These are phyloP conservation scores for Cremastinae sp. DNA, from an alignment of 2,888 invertebrate species.

Conservation along the genomic window DNA sequence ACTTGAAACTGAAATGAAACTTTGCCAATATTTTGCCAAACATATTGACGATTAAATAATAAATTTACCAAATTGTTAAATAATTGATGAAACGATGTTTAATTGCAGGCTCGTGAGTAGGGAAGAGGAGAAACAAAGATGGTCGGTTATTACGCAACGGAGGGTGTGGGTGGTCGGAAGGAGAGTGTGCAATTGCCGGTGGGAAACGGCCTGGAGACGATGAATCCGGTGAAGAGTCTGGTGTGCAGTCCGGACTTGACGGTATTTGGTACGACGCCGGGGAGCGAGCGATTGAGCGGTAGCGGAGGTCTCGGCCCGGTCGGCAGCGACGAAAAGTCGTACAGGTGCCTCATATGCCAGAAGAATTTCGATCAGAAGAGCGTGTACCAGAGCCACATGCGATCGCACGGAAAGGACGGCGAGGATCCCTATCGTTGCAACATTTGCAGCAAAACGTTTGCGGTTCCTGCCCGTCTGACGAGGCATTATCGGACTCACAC, in stretches of 20 bases:
- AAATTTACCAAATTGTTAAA: no score
- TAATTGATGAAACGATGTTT: no score
- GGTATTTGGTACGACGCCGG: slow-evolving; percentile 76
- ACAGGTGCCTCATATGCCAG: slow-evolving; percentile 87
- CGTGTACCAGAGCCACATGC: slow-evolving; percentile 87
- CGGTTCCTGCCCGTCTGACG: slow-evolving; percentile 91
- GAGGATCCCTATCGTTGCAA: slow-evolving; percentile 93
- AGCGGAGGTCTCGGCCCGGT: neutral
- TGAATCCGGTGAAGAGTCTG: slow-evolving; percentile 81
- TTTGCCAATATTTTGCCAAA: no score
- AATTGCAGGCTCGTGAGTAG: slow-evolving; percentile 54
- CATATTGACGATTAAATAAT: no score
- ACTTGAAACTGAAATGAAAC: no score
- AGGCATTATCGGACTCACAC: slow-evolving; percentile 95
- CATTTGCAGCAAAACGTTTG: slow-evolving; percentile 94
- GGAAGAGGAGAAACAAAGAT: slow-evolving; percentile 60
- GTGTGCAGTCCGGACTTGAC: slow-evolving; percentile 84
- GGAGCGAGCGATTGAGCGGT: slow-evolving; percentile 52
- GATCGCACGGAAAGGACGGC: slow-evolving; percentile 84
- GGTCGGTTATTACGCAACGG: slow-evolving; percentile 72
- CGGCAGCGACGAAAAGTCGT: slow-evolving; percentile 76
- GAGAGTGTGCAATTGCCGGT: slow-evolving; percentile 63
- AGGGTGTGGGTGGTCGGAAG: slow-evolving; percentile 61
- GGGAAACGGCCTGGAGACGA: slow-evolving; percentile 59
- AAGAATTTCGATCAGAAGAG: slow-evolving; percentile 89